Conservation (phyloP, 2,113 vertebrate genomes). For the Chaetura pelagica region DNA sequence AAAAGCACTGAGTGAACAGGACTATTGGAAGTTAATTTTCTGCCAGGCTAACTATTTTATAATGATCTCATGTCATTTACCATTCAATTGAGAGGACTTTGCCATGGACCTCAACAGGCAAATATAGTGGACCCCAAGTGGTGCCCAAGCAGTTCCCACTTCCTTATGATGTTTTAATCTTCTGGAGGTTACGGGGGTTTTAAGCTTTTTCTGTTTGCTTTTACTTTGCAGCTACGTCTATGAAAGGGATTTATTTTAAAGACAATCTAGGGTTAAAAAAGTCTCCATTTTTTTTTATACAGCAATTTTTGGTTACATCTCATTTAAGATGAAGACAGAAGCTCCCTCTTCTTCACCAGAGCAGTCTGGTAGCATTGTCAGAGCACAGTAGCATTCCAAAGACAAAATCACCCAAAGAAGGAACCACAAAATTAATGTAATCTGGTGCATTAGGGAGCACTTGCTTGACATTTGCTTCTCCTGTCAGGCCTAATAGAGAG, state of each 20-base stretch:
- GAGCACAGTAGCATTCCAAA: constrained; percentile 21
- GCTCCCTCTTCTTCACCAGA: background rate
- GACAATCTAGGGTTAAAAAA: background rate
- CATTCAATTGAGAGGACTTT: background rate
- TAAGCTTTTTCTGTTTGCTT: background rate
- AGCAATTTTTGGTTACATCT: background rate
- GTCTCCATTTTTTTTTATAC: background rate
- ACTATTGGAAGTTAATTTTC: background rate
- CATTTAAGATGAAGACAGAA: background rate
- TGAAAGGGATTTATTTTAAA: background rate
- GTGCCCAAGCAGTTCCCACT: background rate
- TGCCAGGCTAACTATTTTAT: background rate
- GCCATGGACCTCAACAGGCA: background rate
- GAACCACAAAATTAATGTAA: constrained; percentile 75
- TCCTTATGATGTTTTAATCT: background rate
- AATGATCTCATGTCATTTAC: background rate
- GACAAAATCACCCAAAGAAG: constrained; percentile 36
- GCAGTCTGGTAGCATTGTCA: constrained; percentile 43
- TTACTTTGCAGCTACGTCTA: background rate
- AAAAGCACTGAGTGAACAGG: background rate
- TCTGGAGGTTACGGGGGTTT: background rate
- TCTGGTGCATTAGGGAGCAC: constrained; percentile 71
- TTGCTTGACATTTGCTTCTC: constrained; percentile 81
- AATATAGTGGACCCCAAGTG: background rate
- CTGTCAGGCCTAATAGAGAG: constrained; percentile 85